A percentile compares a stretch with the other conserved stretches of the same genome.
phyloP scores from a whole-genome alignment of 2,888 invertebrate genomes.

The Cataglyphis rosenhaueri region DNA sequence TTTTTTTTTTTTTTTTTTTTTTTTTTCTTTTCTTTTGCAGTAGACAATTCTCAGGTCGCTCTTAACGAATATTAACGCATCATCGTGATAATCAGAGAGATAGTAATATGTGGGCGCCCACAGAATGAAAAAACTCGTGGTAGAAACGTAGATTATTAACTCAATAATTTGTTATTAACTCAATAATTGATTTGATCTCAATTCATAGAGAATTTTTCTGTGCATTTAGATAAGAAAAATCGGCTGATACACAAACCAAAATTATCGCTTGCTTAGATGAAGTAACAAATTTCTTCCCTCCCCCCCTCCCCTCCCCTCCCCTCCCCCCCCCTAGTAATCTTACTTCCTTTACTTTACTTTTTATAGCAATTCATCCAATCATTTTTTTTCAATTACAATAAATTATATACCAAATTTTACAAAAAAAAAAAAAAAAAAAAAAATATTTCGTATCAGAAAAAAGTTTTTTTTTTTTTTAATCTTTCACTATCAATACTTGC shows the following conservation, averaged over 20 bases:
- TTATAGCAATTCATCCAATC: neutral
- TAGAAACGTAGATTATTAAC: slow-evolving; percentile 30
- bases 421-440: neutral
- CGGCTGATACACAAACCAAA: neutral
- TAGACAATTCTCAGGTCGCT: slow-evolving; percentile 34
- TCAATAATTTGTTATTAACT: neutral
- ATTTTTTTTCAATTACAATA: neutral
- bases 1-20: neutral
- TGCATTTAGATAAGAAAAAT: slow-evolving; percentile 37
- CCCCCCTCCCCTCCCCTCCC: too few species aligned
- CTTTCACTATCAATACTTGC: neutral
- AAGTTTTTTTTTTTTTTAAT: neutral
- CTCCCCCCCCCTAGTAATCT: neutral
- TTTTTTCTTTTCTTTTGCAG: neutral
- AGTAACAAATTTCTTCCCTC: too few species aligned
- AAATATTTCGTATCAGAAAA: neutral
- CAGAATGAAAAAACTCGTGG: slow-evolving; percentile 41
- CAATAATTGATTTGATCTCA: neutral
- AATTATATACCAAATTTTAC: neutral
- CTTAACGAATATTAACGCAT: slow-evolving; percentile 54
- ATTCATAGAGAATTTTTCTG: slow-evolving; percentile 1
- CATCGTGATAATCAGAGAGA: slow-evolving; percentile 18
- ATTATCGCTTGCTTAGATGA: slow-evolving; percentile 42
- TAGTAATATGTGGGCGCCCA: neutral
- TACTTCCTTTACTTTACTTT: neutral